Base-by-base conservation (phyloP, 2,113 vertebrate genomes). In the Ophiodon elongatus region DNA sequence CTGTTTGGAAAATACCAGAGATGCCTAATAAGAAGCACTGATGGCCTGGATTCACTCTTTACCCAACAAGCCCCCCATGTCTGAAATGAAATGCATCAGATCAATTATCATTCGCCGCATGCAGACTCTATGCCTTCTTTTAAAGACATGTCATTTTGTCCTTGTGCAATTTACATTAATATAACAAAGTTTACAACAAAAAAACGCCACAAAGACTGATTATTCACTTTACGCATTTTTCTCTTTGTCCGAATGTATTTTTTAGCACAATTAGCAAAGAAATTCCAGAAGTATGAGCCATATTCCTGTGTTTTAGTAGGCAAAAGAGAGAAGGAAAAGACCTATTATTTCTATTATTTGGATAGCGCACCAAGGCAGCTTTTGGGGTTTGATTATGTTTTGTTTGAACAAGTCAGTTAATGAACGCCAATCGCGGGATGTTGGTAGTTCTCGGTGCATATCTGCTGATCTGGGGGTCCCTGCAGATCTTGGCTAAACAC, bases 381-480 rank as follows among this genome's bases (percentile, higher is more conserved):
- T 92, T 92, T 1, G 50, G 91, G 85, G 86, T 95, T 94, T 95
- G 94, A 96, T 96, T 95, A 88, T 94, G 92, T 95, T 95, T 95
- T 95, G 94, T 95, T 96, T 95, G 92, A 95, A 94, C 93, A 92
- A 93, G 94, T 94, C 94, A 87, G 83, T 94, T 94, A 97, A 98
- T 97, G 97, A 97, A 97, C 95, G 91, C 94, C 91, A 95, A 95
- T 94, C 92, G 82, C 59, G 94, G 90, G 93, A 94, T 91, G 88
- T 81, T 91, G 95, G 91, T 90, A 86, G 93, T 90, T 93, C 94
- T 91, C 81, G 92, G 93, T 88, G 94, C 96, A 96, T 95, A 96
- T 92, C 90, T 95, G 91, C 90, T 88, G 74, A 93, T 95, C 90
- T 91, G 25, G 69, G 71, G 80, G 80, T 97, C 96, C 96, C 96